Base-by-base conservation (phyloP, 2,797 vertebrate genomes). In the Chromis chromis region DNA sequence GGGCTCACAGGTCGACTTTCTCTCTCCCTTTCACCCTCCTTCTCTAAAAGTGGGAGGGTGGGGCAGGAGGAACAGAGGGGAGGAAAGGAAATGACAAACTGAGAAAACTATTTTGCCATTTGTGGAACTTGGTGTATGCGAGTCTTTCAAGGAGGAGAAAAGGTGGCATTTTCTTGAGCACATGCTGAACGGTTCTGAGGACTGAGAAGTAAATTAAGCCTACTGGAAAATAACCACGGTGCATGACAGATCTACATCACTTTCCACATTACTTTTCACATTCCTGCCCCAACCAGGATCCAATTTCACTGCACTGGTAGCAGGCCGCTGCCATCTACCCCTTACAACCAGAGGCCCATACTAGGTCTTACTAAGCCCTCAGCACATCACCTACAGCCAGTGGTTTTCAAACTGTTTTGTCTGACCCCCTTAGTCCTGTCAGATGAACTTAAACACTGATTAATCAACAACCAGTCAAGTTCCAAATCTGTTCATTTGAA, bases 91-190 rank as follows among this genome's bases (percentile, higher is more conserved):
- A 93, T 93, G 89, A 93, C 90, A 88, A 91, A 85, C 68, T 48
- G 62, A 77, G 88, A 89, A 91, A 94, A 90, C 78, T 92, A 94
- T 94, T 92, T 93, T 79, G 84, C 87, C 89, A 89, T 93, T 92
- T 90, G 83, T 79, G 88, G 88, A 89, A 83, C 83, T 91, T 84
- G 78, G 82, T 79, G 81, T 82, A 84, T 31, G 55, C 3, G 21
- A 72, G 67, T 57, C 65, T 71, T 76, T 77, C 14, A 48, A 77
- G 46, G n/a, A n/a, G 68, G 59, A 79, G 62, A 63, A 81, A 84
- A 71, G 71, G 79, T 87, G 77, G 70, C 40, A 10, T 79, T 82
- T 85, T 84, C 69, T 55, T 49, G 55, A 76, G 69, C 54, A 11
- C 77, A 82, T 5, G 76, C 87, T 65, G 70, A 69, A 76, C 10